Base-by-base conservation (phyloP, 2,888 invertebrate genomes). In the Laspeyria flexula region DNA sequence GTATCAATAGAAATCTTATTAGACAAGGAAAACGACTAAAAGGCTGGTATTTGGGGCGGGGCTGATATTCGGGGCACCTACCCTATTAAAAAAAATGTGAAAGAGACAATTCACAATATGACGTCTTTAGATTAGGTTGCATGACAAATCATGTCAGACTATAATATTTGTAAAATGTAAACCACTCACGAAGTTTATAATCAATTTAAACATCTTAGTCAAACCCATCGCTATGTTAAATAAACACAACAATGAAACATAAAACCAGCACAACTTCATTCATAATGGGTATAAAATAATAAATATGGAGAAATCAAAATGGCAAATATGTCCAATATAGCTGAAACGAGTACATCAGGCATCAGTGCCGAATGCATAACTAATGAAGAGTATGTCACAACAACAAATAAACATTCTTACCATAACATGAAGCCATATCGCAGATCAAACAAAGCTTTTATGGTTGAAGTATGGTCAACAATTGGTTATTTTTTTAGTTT, bases 381-480 rank as follows among this genome's bases (percentile, higher is more conserved):
- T 39, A 38, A 40, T 48, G 31, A 42, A 13, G 42, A 31, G 33
- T 15, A 25, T 33, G 21, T 31, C 4, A 18, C 13, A 52, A 38
- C 11, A 41, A 41, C 40, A 30, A 25, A 25, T 25, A 25, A 25
- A 7, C 4, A 42, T 12, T 37, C 43, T 27, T 51, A 52, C 23
- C 33, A 39, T 63, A 68, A 43, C 54, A 91, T 92, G 91, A 92
- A 87, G 83, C 91, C 91, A 37, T 92, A 92, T 70, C 85, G 82
- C 56, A 81, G 84, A 65, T 73, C 79, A 54, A 88, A 90, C 66
- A 91, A 91, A 80, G 67, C 73, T 30, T 85, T 86, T 63, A 90
- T 88, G 87, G 76, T 88, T 49, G 81, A 90, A 81, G 91, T 92
- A 81, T 42, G 62, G 16, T 50, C n/a, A 27, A 31, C 3, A 25